phyloP scores from a whole-genome alignment of 2,888 invertebrate species.

The Troilus luridus region DNA sequence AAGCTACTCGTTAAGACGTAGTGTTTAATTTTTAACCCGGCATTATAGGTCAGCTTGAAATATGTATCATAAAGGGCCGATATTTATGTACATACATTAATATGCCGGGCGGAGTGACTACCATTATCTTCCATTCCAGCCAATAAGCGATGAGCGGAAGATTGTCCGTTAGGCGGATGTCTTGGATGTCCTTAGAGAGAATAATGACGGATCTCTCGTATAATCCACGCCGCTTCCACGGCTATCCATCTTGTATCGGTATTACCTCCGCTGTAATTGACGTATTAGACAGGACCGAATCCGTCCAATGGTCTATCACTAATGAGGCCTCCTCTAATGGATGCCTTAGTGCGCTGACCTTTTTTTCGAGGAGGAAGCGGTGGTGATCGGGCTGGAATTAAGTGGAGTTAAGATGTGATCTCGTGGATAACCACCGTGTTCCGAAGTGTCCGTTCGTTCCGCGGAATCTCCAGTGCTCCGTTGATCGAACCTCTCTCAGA shows the following conservation, averaged over 20 bases:
- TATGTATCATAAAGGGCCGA: neutral
- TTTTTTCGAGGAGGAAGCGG: neutral
- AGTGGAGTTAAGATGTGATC: conserved; percentile 39
- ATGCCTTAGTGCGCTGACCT: neutral
- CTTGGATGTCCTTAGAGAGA: conserved; percentile 27
- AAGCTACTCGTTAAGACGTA: neutral
- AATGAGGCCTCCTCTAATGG: conserved; percentile 15
- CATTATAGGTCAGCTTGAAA: neutral
- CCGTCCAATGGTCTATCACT: neutral
- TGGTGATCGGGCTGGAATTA: conserved; percentile 4
- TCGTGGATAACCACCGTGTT: neutral
- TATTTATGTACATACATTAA: conserved; percentile 15
- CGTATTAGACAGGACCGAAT: conserved; percentile 26
- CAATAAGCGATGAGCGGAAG: conserved; percentile 16
- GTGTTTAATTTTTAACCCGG: neutral
- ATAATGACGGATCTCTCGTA: conserved; percentile 26
- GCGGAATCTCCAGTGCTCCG: neutral
- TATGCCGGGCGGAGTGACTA: neutral
- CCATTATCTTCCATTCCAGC: conserved; percentile 24
- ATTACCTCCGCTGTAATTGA: conserved; percentile 27
- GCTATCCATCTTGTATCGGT: conserved; percentile 15
- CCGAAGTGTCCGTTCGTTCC: neutral
- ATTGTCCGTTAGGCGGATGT: conserved; percentile 36
- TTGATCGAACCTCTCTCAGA: neutral
- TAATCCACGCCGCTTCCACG: conserved; percentile 23